Conservation (phyloP, 1,140 invertebrate genomes). For the Drosophila micromelanica region DNA sequence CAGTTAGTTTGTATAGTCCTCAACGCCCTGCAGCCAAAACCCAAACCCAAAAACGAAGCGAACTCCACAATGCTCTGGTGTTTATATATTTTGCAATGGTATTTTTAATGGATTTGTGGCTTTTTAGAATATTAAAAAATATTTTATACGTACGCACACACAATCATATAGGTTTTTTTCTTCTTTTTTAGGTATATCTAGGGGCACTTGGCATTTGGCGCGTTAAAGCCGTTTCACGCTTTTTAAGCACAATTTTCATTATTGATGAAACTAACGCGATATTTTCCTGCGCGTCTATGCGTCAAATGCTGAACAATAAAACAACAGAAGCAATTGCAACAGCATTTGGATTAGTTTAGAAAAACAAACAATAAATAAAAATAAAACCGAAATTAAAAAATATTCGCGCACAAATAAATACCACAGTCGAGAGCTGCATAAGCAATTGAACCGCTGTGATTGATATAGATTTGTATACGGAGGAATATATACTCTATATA, state of each 20-base stretch:
- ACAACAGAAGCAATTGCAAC: constrained; percentile 13
- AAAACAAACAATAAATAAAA: constrained; percentile 22
- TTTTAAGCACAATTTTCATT: constrained; percentile 73
- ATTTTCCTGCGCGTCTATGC: constrained; percentile 33
- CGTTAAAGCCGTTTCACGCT: constrained; percentile 67
- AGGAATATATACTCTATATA: neutral
- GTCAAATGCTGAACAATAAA: constrained; percentile 53
- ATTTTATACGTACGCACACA: constrained; percentile 38
- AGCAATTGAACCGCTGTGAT: constrained; percentile 19
- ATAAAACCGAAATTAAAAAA: constrained; percentile 4
- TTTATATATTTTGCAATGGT: constrained; percentile 43
- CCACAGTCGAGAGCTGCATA: constrained; percentile 42
- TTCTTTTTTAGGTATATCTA: neutral
- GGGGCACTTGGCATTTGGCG: constrained; percentile 32
- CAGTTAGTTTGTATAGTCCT: constrained; percentile 46
- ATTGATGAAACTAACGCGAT: constrained; percentile 67
- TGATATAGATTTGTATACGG: constrained; percentile 5
- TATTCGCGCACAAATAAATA: constrained; percentile 34
- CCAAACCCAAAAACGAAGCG: neutral
- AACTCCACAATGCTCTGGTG: constrained; percentile 25
- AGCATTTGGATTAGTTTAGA: constrained; percentile 32
- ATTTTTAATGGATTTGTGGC: constrained; percentile 78
- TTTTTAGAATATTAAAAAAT: constrained; percentile 82
- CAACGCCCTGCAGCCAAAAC: constrained; percentile 12
- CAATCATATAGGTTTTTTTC: neutral